These are phyloP conservation scores for Suncus etruscus DNA, from an alignment of 2,113 vertebrate genomes.

Conservation along the genomic window DNA sequence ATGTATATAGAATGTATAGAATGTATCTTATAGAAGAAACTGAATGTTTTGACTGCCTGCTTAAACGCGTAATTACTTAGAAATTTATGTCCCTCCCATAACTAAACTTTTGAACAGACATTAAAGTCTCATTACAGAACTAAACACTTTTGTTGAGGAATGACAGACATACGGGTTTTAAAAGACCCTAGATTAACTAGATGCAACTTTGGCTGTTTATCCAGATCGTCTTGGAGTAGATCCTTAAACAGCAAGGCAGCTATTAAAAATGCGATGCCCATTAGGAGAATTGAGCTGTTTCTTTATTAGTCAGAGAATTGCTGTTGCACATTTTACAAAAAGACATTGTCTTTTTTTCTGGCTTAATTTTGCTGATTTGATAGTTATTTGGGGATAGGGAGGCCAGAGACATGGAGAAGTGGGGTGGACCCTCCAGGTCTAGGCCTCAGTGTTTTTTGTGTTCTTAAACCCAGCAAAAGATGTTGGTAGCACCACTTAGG, in stretches of 20 bases:
- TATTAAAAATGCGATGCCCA: neutral
- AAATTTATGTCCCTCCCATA: neutral
- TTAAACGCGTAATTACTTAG: neutral
- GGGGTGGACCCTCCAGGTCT: neutral
- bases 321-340: slow-evolving; percentile 33
- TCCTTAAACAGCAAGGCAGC: slow-evolving; percentile 16
- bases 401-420: neutral
- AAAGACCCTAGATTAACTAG: slow-evolving; percentile 28
- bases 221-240: slow-evolving; percentile 5
- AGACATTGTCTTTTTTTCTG: neutral
- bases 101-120: neutral
- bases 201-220: neutral
- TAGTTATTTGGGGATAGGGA: neutral
- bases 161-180: neutral
- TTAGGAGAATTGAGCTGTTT: neutral
- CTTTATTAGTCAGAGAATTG: slow-evolving; percentile 12
- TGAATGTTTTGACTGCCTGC: neutral
- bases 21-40: no score
- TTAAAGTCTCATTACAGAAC: neutral
- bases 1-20: no score
- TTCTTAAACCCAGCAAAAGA: neutral
- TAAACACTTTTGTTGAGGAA: neutral
- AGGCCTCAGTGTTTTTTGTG: neutral
- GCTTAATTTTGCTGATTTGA: slow-evolving; percentile 55
- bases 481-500: neutral